Evolutionary conservation across 2,113 vertebrate species (phyloP).

Genomic region (Hemibates koningsi): DNA sequence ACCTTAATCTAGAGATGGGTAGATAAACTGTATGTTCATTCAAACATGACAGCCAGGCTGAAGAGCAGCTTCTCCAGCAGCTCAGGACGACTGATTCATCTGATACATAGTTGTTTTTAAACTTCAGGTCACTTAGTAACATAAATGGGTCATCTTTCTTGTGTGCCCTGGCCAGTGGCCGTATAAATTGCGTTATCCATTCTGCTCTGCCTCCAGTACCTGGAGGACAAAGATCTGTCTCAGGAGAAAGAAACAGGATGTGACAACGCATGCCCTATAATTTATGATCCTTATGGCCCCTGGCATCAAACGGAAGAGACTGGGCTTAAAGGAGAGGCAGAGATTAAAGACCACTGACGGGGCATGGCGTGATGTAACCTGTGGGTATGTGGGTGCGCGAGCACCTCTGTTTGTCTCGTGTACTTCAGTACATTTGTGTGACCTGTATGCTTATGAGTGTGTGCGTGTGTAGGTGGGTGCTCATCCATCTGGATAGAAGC

Average conservation of each 20-base stretch:
- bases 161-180: neutral
- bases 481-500: conserved; percentile 19
- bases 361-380: neutral
- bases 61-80: neutral
- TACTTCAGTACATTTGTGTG: neutral
- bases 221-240: conserved; percentile 7
- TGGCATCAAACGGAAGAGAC: neutral
- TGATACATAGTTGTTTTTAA: conserved; percentile 27
- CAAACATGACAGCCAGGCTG: neutral
- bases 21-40: neutral
- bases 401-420: neutral
- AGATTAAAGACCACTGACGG: neutral
- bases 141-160: neutral
- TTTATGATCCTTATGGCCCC: conserved; percentile 1
- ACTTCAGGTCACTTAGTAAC: conserved; percentile 1
- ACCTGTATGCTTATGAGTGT: neutral
- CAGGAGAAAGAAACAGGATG: conserved; percentile 12
- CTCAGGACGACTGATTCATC: neutral
- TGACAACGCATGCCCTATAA: conserved; percentile 19
- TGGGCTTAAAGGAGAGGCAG: neutral
- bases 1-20: neutral
- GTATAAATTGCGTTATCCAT: conserved; percentile 27
- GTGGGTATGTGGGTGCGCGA: neutral
- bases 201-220: conserved; percentile 11
- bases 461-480: neutral